Evolutionary conservation across 2,888 invertebrate genomes (phyloP).

Genomic region (Phoenoteleia sp.): DNA sequence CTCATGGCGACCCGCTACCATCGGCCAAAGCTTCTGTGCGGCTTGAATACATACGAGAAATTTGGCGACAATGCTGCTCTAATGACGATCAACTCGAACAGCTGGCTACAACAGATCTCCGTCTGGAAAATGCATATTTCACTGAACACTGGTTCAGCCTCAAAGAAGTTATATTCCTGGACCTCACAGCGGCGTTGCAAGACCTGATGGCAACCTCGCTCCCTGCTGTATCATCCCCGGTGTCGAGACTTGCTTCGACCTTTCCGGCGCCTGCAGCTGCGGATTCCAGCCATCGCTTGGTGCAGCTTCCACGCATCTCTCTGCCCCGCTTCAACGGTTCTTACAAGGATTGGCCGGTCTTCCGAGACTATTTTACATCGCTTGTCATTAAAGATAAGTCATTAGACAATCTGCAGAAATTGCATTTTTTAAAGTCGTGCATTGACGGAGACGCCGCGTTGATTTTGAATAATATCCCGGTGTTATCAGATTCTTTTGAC

Average conservation of each 20-base stretch:
- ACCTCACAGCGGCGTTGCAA: not conserved
- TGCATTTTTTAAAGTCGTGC: too few species aligned
- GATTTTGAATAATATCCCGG: not conserved
- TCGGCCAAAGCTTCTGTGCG: too few species aligned
- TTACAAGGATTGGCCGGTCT: conserved; percentile 5
- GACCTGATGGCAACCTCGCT: not conserved
- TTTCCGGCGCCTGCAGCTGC: too few species aligned
- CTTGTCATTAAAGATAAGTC: conserved; percentile 21
- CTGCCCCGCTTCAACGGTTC: conserved; percentile 1
- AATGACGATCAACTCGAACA: too few species aligned
- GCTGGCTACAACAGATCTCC: too few species aligned
- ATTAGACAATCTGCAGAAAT: conserved; percentile 13
- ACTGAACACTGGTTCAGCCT: not conserved
- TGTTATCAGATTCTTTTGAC: not conserved
- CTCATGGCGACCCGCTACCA: too few species aligned
- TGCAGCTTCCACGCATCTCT: not conserved
- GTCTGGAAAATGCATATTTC: not conserved
- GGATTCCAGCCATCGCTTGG: not conserved
- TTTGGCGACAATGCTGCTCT: too few species aligned
- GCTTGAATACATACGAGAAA: too few species aligned
- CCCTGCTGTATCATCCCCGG: not conserved
- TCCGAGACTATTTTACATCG: conserved; percentile 19
- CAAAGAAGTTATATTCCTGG: not conserved
- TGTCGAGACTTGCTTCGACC: too few species aligned
- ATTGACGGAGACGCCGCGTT: conserved; percentile 27